Conservation (phyloP, 2,888 invertebrate species). For the Neoitamus cyanurus region DNA sequence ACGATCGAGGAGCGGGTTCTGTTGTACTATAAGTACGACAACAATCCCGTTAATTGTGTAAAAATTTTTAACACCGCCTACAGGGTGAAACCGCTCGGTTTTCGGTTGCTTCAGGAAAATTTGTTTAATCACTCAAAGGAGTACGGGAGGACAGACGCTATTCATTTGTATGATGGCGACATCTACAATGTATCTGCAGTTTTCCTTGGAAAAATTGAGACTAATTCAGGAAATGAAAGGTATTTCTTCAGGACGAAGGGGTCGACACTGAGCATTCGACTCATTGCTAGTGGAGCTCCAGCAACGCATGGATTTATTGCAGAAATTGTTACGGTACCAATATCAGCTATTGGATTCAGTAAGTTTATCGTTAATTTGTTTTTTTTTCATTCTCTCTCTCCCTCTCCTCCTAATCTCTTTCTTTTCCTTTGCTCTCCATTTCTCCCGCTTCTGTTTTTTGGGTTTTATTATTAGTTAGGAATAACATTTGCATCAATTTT, state of each 20-base stretch:
- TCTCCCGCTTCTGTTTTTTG: too few relatives aligned
- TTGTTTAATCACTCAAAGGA: slow-evolving; percentile 87
- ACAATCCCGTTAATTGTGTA: slow-evolving; percentile 95
- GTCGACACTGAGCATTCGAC: slow-evolving; percentile 86
- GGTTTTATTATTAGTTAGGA: too few relatives aligned
- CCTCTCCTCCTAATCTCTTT: too few relatives aligned
- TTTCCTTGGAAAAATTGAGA: slow-evolving; percentile 78
- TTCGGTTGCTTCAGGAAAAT: slow-evolving; percentile 90
- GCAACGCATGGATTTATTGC: slow-evolving; percentile 96
- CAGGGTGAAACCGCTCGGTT: slow-evolving; percentile 87
- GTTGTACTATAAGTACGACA: slow-evolving; percentile 96
- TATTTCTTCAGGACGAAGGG: slow-evolving; percentile 80
- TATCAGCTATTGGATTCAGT: slow-evolving; percentile 91
- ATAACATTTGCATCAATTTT: slow-evolving; percentile 56
- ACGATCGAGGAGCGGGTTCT: slow-evolving; percentile 89
- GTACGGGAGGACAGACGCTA: slow-evolving; percentile 84
- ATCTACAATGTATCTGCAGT: slow-evolving; percentile 86
- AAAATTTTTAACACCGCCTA: slow-evolving; percentile 93
- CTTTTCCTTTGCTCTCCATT: too few relatives aligned
- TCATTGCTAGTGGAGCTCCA: slow-evolving; percentile 95
- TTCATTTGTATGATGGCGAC: slow-evolving; percentile 92
- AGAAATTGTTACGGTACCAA: slow-evolving; percentile 94
- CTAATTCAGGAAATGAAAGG: slow-evolving; percentile 77
- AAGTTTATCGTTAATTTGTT: slow-evolving; percentile 65
- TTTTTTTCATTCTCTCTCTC: slow-evolving; percentile 12